These are phyloP conservation scores for Entomobrya proxima DNA, from an alignment of 2,888 invertebrate species.

Conservation along the genomic window DNA sequence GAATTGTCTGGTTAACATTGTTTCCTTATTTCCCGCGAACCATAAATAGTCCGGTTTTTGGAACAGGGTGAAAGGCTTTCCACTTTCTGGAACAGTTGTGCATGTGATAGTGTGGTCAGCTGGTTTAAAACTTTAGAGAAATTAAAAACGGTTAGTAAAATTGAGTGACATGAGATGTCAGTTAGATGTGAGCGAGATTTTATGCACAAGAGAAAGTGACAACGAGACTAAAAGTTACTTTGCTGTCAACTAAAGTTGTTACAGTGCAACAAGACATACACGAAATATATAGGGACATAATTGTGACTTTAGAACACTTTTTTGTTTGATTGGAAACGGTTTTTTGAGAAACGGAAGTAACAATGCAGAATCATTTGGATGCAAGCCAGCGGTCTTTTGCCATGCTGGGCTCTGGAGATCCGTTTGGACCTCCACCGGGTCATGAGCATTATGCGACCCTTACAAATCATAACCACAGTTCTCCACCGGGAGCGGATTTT, in stretches of 20 bases:
- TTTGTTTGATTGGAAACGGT: too few relatives aligned
- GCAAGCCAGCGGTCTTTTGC: constrained; percentile 70
- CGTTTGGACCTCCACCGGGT: constrained; percentile 71
- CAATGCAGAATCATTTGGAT: constrained; percentile 74
- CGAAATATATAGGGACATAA: too few relatives aligned
- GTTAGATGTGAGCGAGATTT: not conserved
- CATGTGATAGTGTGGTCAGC: constrained; percentile 18
- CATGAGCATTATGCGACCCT: constrained; percentile 72
- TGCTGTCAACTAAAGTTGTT: too few relatives aligned
- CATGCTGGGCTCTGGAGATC: constrained; percentile 71
- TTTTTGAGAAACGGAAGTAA: too few relatives aligned
- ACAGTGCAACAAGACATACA: too few relatives aligned
- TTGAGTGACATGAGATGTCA: not conserved
- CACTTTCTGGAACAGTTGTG: not conserved
- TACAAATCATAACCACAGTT: constrained; percentile 68
- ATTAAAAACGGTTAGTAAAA: not conserved
- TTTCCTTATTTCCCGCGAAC: constrained; percentile 47
- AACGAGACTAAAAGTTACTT: too few relatives aligned
- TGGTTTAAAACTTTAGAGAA: not conserved
- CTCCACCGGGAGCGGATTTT: constrained; percentile 70
- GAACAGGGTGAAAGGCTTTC: not conserved
- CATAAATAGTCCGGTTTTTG: constrained; percentile 49
- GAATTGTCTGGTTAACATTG: constrained; percentile 40
- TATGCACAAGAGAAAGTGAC: too few relatives aligned
- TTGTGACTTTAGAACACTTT: too few relatives aligned